Evolutionary conservation across 2,797 vertebrate species (phyloP), one percentile per base, ranked within the genome.

Genomic region (Hippoglossus hippoglossus): DNA sequence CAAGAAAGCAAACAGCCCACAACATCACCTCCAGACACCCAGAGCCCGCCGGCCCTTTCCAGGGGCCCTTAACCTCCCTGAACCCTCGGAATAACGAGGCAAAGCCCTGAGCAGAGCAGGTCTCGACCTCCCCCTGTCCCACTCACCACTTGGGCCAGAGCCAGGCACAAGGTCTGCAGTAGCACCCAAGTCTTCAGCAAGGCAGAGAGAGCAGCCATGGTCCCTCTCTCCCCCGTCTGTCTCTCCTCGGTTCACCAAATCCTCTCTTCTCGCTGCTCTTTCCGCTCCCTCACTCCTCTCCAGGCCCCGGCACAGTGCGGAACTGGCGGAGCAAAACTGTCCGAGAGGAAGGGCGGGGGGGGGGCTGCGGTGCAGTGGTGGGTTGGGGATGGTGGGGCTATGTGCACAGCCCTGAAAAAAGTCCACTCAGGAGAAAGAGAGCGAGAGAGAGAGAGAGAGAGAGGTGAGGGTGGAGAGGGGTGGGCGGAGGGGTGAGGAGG

Each of bases 121-220:
- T 79, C 71, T 79, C 66, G 73, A 39, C 10, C 24, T 72, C 81
- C 53, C 21, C 75, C 36, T 41, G 50, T 85, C 78, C 88, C 88
- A 98, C 98, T 98, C 91, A 99, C 97, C 87, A 98, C 95, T 94
- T 99, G 98, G 69, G 96, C 96, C 88, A 97, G 81, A 81, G 94
- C 94, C 86, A 98, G 93, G 83, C 95, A 95, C 84, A 94, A 60
- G 59, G 89, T 91, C 80, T 96, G 96, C 87, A 97, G 93, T 73
- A 98, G 72, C 25, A 96, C 86, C 72, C 95, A 92, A 85, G 95
- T 93, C 92, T 77, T 59, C 70, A 94, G 82, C 82, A 80, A 72
- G 63, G 63, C 83, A 70, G 89, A 91, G 79, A 88, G 78, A 71
- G 88, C 55, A 87, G 92, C 94, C 98, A 98, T 98, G 90, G 87